Percentiles rank a stretch among this genome's conserved stretches.
phyloP scores from a whole-genome alignment of 2,797 vertebrate genomes.

The Darevskia mixta region DNA sequence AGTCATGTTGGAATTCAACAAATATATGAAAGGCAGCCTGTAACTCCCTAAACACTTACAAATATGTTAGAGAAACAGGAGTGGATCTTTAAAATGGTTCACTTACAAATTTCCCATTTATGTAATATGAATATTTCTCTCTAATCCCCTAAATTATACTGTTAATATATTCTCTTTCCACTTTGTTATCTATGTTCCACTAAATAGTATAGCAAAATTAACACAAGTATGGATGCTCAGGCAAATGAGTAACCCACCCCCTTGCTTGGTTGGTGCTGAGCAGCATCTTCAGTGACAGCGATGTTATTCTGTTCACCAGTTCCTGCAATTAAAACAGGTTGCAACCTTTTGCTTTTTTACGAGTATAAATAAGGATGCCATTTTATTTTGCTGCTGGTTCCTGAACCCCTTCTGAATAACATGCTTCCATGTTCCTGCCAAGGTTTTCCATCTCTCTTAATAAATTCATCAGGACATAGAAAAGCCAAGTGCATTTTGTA shows the following conservation, averaged over 20 bases:
- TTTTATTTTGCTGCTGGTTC: neutral
- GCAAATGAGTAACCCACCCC: rapidly evolving
- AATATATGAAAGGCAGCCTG: slow-evolving; percentile 15
- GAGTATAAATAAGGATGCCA: neutral
- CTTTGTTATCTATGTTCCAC: slow-evolving; percentile 26
- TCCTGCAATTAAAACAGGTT: neutral
- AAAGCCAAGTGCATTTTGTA: neutral
- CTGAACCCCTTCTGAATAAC: neutral
- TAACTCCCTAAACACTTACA: slow-evolving; percentile 1
- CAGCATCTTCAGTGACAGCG: neutral
- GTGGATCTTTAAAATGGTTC: slow-evolving; percentile 33
- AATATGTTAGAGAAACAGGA: slow-evolving; percentile 10
- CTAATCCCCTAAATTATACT: slow-evolving; percentile 33
- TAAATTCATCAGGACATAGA: neutral
- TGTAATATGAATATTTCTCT: neutral
- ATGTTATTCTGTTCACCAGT: neutral
- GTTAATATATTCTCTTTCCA: slow-evolving; percentile 20
- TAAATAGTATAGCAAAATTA: slow-evolving; percentile 34
- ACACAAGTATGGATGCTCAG: slow-evolving; percentile 24
- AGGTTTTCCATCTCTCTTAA: neutral
- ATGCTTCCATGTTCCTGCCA: neutral
- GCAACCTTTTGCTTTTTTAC: neutral
- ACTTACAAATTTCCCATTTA: slow-evolving; percentile 30
- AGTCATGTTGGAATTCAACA: neutral
- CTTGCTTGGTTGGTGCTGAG: rapidly evolving